Evolutionary conservation across 2,797 vertebrate genomes (phyloP).

Genomic region (Microctenopoma lineatum): DNA sequence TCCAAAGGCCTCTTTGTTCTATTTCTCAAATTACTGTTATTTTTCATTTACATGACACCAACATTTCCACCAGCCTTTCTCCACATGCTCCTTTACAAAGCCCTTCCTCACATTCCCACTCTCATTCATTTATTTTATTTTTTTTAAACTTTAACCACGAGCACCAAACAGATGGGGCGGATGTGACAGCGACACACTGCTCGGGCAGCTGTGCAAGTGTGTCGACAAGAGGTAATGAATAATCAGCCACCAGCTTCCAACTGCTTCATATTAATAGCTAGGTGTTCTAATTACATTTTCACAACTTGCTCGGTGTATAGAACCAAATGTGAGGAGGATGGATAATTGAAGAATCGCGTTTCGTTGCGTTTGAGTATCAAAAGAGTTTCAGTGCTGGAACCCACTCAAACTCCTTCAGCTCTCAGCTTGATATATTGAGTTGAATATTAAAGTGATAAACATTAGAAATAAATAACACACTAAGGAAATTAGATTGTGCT

Average conservation of each 20-base stretch:
- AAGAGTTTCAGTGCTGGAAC: constrained; percentile 1
- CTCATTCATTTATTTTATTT: constrained; percentile 59
- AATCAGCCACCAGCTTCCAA: constrained; percentile 82
- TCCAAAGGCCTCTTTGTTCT: background rate
- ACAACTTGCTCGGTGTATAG: constrained; percentile 67
- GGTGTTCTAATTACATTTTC: constrained; percentile 84
- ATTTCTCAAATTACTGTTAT: background rate
- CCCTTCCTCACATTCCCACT: constrained; percentile 4
- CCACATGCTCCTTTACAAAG: background rate
- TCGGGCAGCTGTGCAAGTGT: constrained; percentile 83
- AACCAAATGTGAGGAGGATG: constrained; percentile 43
- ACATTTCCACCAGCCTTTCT: background rate
- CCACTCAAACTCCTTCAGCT: constrained; percentile 8
- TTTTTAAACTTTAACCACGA: constrained; percentile 61
- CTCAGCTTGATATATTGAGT: constrained; percentile 26
- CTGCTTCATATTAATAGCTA: constrained; percentile 84
- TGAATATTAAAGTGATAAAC: constrained; percentile 26
- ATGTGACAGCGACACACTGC: constrained; percentile 79
- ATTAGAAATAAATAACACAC: constrained; percentile 12
- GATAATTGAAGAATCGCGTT: constrained; percentile 33
- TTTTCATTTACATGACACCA: background rate
- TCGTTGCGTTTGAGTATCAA: background rate
- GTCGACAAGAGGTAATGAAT: constrained; percentile 85
- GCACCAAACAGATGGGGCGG: constrained; percentile 79
- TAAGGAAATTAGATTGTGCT: constrained; percentile 14